Base-by-base conservation (phyloP, 2,888 invertebrate genomes). In the Ectobius pallidus region DNA sequence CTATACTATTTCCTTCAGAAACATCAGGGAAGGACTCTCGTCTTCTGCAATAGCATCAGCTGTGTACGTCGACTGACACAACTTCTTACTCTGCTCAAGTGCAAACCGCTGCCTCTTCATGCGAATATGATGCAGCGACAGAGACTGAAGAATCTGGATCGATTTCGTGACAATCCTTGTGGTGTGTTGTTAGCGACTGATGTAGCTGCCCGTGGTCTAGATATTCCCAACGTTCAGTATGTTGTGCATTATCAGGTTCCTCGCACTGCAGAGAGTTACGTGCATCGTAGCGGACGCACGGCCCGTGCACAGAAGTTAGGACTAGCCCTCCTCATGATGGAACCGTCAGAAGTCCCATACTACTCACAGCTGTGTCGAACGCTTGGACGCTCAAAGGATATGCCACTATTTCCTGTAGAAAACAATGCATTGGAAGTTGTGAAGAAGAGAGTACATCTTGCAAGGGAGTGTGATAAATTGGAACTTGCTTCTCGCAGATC, bases 281-380 rank as follows among this genome's bases (percentile, higher is more conserved):
- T 99, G 0, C 99, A 99, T 81, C 88, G 99, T 74, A 97, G 97
- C 80, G 99, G 99, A 0, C 87, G 99, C 71, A 99, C 99, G 0
- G 99, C 99, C 0, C 87, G 99, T 69, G 97, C 96, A 0, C 87
- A 88, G 71, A 90, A 91, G 74, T 91, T 94, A 79, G 99, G 99
- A 0, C 89, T 98, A 11, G 95, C 98, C 2, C 90, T 99, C 2
- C 86, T 99, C 75, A 86, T 99, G 78, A 92, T 98, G 84, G 96
- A 96, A 79, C 95, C 97, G 0, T 87, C 90, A 0, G 99, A 99
- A 81, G 88, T 92, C 0, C 88, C 87, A 73, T 87, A 88, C 73
- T 99, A 95, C 78, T 83, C 90, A 0, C 93, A 93, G 80, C 85
- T 99, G 16, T 93, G 96, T 78, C 88, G 88, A 78, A 95, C 95